Percentiles rank a stretch among this genome's conserved stretches.
Evolutionary conservation across 1,140 invertebrate species (phyloP).

Genomic region (Ceratitis capitata): DNA sequence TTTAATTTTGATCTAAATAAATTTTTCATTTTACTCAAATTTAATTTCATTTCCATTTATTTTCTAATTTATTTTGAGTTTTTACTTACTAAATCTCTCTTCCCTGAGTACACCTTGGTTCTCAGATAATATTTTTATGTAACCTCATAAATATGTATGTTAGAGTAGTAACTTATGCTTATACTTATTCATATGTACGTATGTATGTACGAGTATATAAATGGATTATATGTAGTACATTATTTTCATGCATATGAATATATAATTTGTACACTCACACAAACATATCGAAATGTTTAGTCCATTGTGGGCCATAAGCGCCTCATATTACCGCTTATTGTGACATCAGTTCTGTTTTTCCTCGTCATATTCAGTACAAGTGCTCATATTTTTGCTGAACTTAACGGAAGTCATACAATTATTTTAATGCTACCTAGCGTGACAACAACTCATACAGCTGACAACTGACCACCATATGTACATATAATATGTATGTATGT

Average conservation of each 20-base stretch:
- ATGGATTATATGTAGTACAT: not conserved
- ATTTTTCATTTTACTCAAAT: too few species aligned
- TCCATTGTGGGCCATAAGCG: not conserved
- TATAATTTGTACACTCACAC: too few species aligned
- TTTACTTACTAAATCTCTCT: too few species aligned
- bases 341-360: slow-evolving; percentile 3
- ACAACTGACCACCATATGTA: slow-evolving; percentile 7
- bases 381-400: not conserved
- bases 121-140: not conserved
- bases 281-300: too few species aligned
- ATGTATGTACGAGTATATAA: not conserved
- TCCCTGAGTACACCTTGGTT: not conserved
- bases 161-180: too few species aligned
- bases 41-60: too few species aligned
- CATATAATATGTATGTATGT: too few species aligned
- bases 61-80: not conserved
- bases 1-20: too few species aligned
- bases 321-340: slow-evolving; percentile 16
- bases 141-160: not conserved
- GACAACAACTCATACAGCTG: slow-evolving; percentile 2
- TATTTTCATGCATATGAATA: not conserved
- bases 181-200: not conserved
- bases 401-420: slow-evolving; percentile 35
- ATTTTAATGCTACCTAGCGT: slow-evolving; percentile 34
- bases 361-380: not conserved